These are phyloP conservation scores for Vanessa cardui DNA, from an alignment of 2,888 invertebrate species.

Conservation along the genomic window DNA sequence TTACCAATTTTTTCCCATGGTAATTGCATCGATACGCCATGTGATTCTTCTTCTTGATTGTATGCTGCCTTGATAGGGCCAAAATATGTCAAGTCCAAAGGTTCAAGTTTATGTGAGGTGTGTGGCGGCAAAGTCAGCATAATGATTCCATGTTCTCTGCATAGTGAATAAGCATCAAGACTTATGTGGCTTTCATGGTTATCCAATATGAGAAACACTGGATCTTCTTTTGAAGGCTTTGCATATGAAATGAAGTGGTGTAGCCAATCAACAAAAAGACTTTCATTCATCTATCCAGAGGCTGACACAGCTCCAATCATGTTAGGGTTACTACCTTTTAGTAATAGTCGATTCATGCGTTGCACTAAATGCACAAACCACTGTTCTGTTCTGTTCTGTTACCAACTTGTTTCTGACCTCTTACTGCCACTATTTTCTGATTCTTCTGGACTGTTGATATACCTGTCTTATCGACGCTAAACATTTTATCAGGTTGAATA, in stretches of 20 bases:
- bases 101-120: conserved; percentile 44
- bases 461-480: conserved; percentile 48
- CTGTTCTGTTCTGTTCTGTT: too few species aligned
- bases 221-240: conserved; percentile 39
- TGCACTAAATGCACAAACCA: too few species aligned
- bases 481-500: conserved; percentile 6
- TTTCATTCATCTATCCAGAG: conserved; percentile 49
- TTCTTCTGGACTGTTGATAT: conserved; percentile 45
- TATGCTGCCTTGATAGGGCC: conserved; percentile 48
- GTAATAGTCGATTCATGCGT: too few species aligned
- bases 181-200: conserved; percentile 47
- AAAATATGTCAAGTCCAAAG: conserved; percentile 46
- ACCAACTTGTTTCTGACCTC: conserved; percentile 52
- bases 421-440: conserved; percentile 43
- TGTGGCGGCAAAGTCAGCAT: conserved; percentile 49
- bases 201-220: conserved; percentile 40
- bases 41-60: too few species aligned
- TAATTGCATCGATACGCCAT: too few species aligned
- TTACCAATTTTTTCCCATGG: too few species aligned
- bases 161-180: conserved; percentile 38
- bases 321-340: conserved; percentile 42
- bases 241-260: conserved; percentile 45
- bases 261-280: conserved; percentile 48
- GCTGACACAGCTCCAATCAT: conserved; percentile 43
- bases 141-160: conserved; percentile 44